Evolutionary conservation across 2,797 vertebrate species (phyloP).

Genomic region (Myripristis jacobus): DNA sequence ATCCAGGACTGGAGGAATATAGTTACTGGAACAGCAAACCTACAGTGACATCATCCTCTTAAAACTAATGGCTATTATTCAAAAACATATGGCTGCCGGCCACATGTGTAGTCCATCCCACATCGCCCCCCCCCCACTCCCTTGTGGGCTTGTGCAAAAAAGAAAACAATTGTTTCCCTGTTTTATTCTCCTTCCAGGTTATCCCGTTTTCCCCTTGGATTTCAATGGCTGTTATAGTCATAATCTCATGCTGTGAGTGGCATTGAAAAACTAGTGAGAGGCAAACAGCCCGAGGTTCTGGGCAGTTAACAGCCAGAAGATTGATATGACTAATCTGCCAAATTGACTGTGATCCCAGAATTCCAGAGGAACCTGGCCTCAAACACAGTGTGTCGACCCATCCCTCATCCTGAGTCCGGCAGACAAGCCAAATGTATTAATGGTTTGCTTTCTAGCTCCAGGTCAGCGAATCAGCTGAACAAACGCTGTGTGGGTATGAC

Average conservation of each 20-base stretch:
- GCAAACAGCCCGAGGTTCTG: constrained; percentile 43
- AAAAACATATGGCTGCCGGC: constrained; percentile 73
- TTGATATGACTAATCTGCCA: constrained; percentile 65
- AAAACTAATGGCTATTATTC: constrained; percentile 80
- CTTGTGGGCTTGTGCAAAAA: constrained; percentile 41
- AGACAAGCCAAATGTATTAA: constrained; percentile 49
- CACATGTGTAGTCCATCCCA: constrained; percentile 61
- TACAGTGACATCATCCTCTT: constrained; percentile 78
- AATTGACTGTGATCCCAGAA: constrained; percentile 65
- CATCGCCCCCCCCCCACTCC: constrained; percentile 20
- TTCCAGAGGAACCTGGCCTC: constrained; percentile 52
- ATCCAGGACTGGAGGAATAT: constrained; percentile 71
- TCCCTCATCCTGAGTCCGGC: constrained; percentile 29
- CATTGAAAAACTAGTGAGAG: constrained; percentile 43
- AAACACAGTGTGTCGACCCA: constrained; percentile 26
- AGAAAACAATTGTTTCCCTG: constrained; percentile 71
- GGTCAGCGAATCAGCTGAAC: constrained; percentile 40
- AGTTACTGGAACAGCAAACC: constrained; percentile 78
- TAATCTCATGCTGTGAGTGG: constrained; percentile 44
- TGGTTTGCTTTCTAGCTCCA: constrained; percentile 16
- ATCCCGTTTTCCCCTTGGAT: constrained; percentile 15
- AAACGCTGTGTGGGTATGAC: constrained; percentile 30
- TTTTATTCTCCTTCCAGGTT: constrained; percentile 55
- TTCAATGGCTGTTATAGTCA: constrained; percentile 31
- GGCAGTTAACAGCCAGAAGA: constrained; percentile 61